Percentiles rank a stretch among this genome's conserved stretches.
phyloP scores from a whole-genome alignment of 2,888 invertebrate genomes.

The Hyalella azteca region DNA sequence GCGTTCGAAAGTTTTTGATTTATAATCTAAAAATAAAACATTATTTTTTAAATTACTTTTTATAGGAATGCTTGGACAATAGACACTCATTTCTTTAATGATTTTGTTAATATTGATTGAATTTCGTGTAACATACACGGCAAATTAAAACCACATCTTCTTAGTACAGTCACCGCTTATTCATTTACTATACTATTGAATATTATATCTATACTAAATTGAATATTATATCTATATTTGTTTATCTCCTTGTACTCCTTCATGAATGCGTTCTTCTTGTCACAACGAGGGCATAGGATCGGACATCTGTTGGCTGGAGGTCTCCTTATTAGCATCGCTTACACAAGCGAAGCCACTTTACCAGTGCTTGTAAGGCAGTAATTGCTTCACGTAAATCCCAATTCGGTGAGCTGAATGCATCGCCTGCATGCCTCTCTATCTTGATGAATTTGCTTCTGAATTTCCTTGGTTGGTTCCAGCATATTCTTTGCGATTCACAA shows the following conservation, averaged over 20 bases:
- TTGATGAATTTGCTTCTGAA: neutral
- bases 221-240: neutral
- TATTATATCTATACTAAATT: too few relatives aligned
- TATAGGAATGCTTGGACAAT: too few relatives aligned
- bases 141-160: neutral
- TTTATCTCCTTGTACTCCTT: neutral
- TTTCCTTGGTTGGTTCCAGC: neutral
- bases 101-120: neutral
- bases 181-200: neutral
- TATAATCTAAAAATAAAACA: too few relatives aligned
- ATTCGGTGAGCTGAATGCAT: neutral
- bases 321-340: neutral
- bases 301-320: neutral
- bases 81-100: too few relatives aligned
- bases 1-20: too few relatives aligned
- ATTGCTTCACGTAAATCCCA: neutral
- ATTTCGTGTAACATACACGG: neutral
- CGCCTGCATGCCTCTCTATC: neutral
- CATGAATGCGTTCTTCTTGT: neutral
- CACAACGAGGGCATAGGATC: neutral
- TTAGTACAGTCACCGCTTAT: neutral
- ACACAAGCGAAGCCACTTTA: neutral
- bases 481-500: neutral
- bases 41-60: too few relatives aligned
- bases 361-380: neutral